Evolutionary conservation across 2,113 vertebrate species (phyloP).

Genomic region (Dicaeum eximium): DNA sequence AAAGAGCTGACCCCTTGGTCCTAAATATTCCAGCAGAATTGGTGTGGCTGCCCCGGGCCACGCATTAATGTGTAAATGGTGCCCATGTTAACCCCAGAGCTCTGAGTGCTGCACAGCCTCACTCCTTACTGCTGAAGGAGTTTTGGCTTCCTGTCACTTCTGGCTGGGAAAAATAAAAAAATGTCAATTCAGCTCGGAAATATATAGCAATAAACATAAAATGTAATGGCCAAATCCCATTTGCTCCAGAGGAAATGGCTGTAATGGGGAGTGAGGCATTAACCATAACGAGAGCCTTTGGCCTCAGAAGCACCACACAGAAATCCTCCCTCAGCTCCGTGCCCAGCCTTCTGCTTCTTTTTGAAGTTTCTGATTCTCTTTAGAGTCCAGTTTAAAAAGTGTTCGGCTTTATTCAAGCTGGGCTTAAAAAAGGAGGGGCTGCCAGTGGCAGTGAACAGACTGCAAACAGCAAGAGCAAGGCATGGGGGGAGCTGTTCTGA

Average conservation of each 20-base stretch:
- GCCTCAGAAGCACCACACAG: not conserved
- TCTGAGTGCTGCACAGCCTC: not conserved
- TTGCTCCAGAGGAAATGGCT: slow-evolving; percentile 28
- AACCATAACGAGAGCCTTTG: not conserved
- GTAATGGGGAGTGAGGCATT: not conserved
- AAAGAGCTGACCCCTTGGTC: not conserved
- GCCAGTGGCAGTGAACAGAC: not conserved
- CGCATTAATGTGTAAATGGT: not conserved
- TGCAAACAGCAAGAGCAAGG: not conserved
- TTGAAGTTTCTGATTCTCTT: not conserved
- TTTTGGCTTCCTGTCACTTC: slow-evolving; percentile 5
- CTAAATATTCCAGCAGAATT: not conserved
- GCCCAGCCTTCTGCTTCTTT: not conserved
- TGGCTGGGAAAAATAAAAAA: not conserved
- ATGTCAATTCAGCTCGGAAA: not conserved
- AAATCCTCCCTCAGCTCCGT: not conserved
- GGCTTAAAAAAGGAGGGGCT: not conserved
- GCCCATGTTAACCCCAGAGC: not conserved
- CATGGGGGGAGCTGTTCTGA: fast-evolving
- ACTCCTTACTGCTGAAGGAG: not conserved
- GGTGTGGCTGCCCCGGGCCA: not conserved
- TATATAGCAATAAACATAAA: slow-evolving; percentile 5
- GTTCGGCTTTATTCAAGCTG: not conserved
- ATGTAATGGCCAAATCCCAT: not conserved
- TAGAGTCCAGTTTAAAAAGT: not conserved